A percentile compares a stretch with the other conserved stretches of the same genome.
These are phyloP conservation scores for Leptinotarsa lineolata DNA, from an alignment of 1,140 invertebrate genomes.

Conservation along the genomic window DNA sequence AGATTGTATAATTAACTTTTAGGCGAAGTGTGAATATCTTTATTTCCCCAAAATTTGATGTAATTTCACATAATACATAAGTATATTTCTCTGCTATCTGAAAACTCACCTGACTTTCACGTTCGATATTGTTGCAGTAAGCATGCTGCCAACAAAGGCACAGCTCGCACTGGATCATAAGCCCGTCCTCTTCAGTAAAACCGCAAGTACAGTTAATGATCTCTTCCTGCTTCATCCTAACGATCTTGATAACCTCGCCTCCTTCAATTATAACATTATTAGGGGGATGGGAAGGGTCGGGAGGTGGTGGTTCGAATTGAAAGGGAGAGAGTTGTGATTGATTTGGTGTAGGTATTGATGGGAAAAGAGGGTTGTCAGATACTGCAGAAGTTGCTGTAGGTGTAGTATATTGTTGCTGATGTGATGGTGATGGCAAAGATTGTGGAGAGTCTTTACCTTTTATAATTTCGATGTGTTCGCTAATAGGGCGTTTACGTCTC, in stretches of 20 bases:
- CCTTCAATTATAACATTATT: conserved; percentile 59
- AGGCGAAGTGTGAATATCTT: too few relatives aligned
- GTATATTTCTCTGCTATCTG: too few relatives aligned
- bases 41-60: too few relatives aligned
- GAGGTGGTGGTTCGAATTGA: conserved; percentile 19
- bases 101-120: conserved; percentile 67
- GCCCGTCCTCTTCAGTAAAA: conserved; percentile 83
- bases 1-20: too few relatives aligned
- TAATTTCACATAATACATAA: too few relatives aligned
- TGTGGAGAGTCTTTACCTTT: conserved; percentile 26
- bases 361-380: not conserved
- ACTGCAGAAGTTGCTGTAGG: not conserved
- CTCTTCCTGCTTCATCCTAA: conserved; percentile 65
- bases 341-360: conserved; percentile 13
- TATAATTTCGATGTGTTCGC: conserved; percentile 39
- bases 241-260: conserved; percentile 69
- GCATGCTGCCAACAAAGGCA: conserved; percentile 95
- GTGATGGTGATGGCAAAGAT: conserved; percentile 19
- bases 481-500: conserved; percentile 41
- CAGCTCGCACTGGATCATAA: conserved; percentile 94
- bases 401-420: not conserved
- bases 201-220: conserved; percentile 58
- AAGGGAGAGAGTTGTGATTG: conserved; percentile 2
- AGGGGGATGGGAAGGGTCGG: conserved; percentile 20
- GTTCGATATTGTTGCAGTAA: conserved; percentile 80